Conservation (phyloP, 2,888 invertebrate species). For the Pharmacophagus antenor region DNA sequence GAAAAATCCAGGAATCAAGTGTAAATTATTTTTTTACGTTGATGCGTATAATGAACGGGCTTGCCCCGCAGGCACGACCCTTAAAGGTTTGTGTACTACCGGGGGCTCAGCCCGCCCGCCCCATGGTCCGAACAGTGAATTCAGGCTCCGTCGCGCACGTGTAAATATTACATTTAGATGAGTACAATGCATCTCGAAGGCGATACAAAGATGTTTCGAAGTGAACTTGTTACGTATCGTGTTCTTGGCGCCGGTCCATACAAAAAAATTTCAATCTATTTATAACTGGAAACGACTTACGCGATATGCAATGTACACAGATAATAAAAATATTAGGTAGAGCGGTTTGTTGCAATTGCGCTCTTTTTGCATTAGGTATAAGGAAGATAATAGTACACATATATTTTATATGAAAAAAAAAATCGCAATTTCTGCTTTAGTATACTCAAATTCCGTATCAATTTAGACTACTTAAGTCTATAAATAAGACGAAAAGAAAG, state of each 20-base stretch:
- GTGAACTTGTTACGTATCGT: slow-evolving; percentile 3
- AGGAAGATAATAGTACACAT: background rate
- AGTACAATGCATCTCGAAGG: background rate
- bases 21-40: no score
- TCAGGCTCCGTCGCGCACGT: no score
- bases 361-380: background rate
- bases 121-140: no score
- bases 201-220: background rate
- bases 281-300: slow-evolving; percentile 31
- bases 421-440: background rate
- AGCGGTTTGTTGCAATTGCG: background rate
- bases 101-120: no score
- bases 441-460: slow-evolving; percentile 3
- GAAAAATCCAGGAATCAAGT: no score
- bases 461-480: slow-evolving; percentile 10
- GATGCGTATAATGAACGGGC: no score
- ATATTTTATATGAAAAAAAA: no score
- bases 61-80: no score
- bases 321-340: background rate
- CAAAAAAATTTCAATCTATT: slow-evolving; percentile 44
- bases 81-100: no score
- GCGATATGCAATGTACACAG: slow-evolving; percentile 13
- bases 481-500: slow-evolving; percentile 14
- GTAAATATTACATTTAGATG: background rate
- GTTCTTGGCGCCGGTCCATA: slow-evolving; percentile 50